Conservation (phyloP, 2,888 invertebrate genomes). For the Aphodius sticticus region DNA sequence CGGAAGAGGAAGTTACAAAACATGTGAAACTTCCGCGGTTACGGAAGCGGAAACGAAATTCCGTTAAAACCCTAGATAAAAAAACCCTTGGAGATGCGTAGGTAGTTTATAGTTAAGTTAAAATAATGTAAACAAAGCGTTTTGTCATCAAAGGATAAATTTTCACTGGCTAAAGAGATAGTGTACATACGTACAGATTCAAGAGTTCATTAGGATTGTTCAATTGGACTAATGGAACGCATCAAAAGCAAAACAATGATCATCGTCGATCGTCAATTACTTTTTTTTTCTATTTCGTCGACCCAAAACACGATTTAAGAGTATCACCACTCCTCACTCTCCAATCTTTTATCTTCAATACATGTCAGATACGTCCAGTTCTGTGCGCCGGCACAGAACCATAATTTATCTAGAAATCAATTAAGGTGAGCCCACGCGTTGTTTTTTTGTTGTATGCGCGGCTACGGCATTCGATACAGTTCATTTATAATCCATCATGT, state of each 20-base stretch:
- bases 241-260: background rate
- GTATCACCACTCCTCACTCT: background rate
- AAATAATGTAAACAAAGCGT: no score
- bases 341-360: background rate
- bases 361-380: background rate
- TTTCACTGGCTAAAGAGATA: no score
- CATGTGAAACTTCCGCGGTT: no score
- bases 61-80: no score
- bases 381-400: background rate
- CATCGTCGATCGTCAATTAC: background rate
- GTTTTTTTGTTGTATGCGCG: background rate
- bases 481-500: background rate
- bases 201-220: no score
- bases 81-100: no score
- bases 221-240: no score
- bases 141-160: no score
- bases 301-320: background rate
- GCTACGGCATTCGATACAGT: background rate
- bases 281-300: background rate
- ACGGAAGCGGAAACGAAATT: no score
- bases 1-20: no score
- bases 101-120: no score
- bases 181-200: no score
- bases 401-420: slow-evolving; percentile 4
- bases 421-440: background rate